Base-by-base conservation (phyloP, 2,113 vertebrate genomes). In the Lepus americanus region DNA sequence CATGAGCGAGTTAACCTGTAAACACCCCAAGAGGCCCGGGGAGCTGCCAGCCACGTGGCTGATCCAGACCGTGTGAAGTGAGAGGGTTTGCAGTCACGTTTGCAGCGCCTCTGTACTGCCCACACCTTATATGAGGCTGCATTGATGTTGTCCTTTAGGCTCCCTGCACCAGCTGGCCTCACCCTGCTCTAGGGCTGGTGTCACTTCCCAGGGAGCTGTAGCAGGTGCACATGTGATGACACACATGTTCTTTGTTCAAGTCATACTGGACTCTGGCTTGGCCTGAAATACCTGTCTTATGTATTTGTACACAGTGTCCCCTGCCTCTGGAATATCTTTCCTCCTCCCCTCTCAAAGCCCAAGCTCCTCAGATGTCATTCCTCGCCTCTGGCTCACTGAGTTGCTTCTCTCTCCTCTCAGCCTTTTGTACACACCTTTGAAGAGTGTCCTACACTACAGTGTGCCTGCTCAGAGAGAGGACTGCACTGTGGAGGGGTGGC, bases 401-500 rank as follows among this genome's bases (percentile, higher is more conserved):
- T 7, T 9, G 27, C 39, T 33, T 20, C 9, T 17, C 69, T 76
- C 20, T 36, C 12, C 23, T 67, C 49, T 31, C 70, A 31, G 51
- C 6, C 44, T 25, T 16, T 0, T 5, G 23, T 7, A 49, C 2
- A 0, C 0, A 0, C 20, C 25, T 33, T 27, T 5, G 0, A 4
- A 12, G 20, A 39, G 9, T 44, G 44, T 44, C 44, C 44, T 44
- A 8, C 44, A 7, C 44, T 44, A 44, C 44, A 44, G 44, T 44
- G 44, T 44, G 44, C 44, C 44, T 44, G 6, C 44, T 44, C 44
- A 7, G 44, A 44, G 44, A 44, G 6, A 44, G 44, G 6, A 7
- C 44, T 44, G 44, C 44, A 6, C 44, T 6, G 44, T 44, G 44
- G 44, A 44, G 44, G 44, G 44, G 44, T 44, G 44, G 5, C 44